Evolutionary conservation across 2,113 vertebrate genomes (phyloP), one percentile per base, ranked within the genome.

Genomic region (Sebastes schlegelii): DNA sequence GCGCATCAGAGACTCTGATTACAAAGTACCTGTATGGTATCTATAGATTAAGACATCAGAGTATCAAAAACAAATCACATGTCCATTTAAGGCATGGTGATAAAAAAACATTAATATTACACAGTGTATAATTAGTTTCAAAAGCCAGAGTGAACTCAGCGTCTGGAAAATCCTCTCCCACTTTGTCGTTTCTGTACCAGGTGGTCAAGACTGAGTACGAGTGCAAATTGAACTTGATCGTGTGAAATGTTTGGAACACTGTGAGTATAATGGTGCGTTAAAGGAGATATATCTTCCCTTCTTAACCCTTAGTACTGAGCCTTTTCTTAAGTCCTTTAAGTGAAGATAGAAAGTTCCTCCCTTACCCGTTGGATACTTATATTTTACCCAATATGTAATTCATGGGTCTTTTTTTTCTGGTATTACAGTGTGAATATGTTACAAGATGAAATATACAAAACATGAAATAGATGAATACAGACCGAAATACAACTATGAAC

Each of bases 31-130:
- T 72, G 83, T 81, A 60, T 54, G 75, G 43, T 46, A 52, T 75
- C 52, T 55, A 62, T 9, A 45, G 62, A 81, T 82, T 84, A 89
- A 89, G 72, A 91, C 84, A 82, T 73, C 80, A 42, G 68, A 68
- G 83, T 89, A 74, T 85, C 45, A 84, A 70, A 82, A 89, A 77
- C 78, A 70, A 89, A 91, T 88, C 80, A 82, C 83, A 83, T 21
- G 87, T 90, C 84, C 19, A 17, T 80, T 88, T 95, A 95, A 96
- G 95, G 94, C 94, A 90, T 92, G 46, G 78, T 82, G 86, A 90
- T 85, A 54, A 40, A 66, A 76, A 62, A 60, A 48, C 12, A 72
- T 63, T 26, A 12, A 64, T 9, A 63, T 83, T 12, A 17, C 82
- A 85, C 87, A 84, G 88, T 85, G 74, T 79, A 51, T 19, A 13